Base-by-base conservation (phyloP, 2,888 invertebrate genomes). In the Chymomyza fuscimana region DNA sequence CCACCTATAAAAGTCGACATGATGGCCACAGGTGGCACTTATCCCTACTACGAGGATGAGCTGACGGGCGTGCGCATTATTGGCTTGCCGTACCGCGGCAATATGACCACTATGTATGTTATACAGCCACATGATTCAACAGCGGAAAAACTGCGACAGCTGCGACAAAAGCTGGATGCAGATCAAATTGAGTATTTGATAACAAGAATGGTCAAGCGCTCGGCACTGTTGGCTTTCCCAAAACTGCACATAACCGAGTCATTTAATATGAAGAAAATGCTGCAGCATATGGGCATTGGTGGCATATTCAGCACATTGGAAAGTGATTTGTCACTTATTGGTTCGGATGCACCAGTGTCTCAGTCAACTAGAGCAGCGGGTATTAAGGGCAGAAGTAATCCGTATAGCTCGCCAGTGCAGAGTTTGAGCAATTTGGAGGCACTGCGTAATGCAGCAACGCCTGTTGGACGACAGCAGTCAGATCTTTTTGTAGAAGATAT, bases 251-350 rank as follows among this genome's bases (percentile, higher is more conserved):
- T 97, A 1, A 93, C 94, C 73, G 94, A 93, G 61, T 93, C 93
- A 0, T 81, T 94, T 3, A 93, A 93, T 76, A 89, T 96, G 56
- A 94, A 93, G 69, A 74, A 92, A 0, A 82, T 94, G 0, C 90
- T 96, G 4, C 90, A 93, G 74, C 86, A 90, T 3, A 88, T 96
- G 69, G 95, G 95, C 0, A 88, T 96, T 0, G 88, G 89, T 2
- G 93, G 94, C 0, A 92, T 97, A 72, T 97, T 97, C 87, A 89
- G 93, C 70, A 93, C 93, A 0, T 77, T 77, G 0, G 88, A 91
- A 64, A 94, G 95, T 0, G 95, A 96, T 91, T 93, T 97, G 63
- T 95, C 95, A 0, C 89, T 95, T 9, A 93, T 96, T 10, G 93
- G 94, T 54, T 65, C 68, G 2, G 72, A 59, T 1, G 66, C 58